Base-by-base conservation (phyloP, 2,797 vertebrate species). In the Sebastes kiyomatsui region DNA sequence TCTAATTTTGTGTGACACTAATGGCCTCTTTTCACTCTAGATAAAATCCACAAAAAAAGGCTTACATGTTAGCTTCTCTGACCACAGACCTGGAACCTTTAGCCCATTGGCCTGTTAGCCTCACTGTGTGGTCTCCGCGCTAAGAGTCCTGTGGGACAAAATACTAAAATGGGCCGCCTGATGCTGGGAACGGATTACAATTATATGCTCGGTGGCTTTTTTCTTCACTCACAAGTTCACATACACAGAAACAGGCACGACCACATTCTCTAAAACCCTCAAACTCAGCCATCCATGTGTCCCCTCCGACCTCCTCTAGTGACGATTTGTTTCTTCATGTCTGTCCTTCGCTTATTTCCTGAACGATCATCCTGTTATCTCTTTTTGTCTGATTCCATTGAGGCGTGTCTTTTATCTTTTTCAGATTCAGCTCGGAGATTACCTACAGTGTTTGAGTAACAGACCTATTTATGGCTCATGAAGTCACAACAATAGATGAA, bases 121-220 rank as follows among this genome's bases (percentile, higher is more conserved):
- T 87, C 42, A 10, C 62, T 89, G 87, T 88, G 90, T 90, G 91
- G 85, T 89, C 87, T 75, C 65, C 22, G 52, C 16, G 33, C 59
- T 49, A 12, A 60, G 23, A 72, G 49, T 77, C 60, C 72, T 81
- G 67, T 68, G 77, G 74, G 82, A 82, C 67, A 60, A 80, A 82
- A 83, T 67, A 16, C 28, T 22, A 58, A 86, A 85, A 83, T 67
- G 52, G 72, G 54, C 75, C 61, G 84, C 74, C 78, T 86, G 82
- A 81, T 22, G 72, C 78, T 80, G 85, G 69, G 84, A 87, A 77
- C 85, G 84, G 87, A 92, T 89, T 89, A 88, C 65, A 92, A 81
- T 86, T 77, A 81, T 83, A 80, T 88, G 85, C 78, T 91, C 32
- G 6, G 66, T 62, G 60, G 76, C 23, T 64, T 82, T 82, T 79